These are phyloP conservation scores for Mixornis gularis DNA, from an alignment of 2,113 vertebrate species.

Conservation along the genomic window DNA sequence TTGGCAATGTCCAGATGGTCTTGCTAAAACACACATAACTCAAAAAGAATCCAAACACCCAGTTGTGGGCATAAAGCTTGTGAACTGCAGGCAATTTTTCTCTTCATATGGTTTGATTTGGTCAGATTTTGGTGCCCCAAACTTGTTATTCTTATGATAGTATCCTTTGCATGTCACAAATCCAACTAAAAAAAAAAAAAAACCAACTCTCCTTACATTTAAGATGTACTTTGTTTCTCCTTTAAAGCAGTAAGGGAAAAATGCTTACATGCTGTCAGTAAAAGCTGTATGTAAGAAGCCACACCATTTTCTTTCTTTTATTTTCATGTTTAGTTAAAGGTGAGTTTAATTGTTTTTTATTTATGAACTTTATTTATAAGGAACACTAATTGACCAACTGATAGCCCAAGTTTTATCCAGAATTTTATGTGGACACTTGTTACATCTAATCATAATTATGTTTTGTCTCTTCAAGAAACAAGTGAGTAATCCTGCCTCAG, in stretches of 20 bases:
- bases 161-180: neutral
- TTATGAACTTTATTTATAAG: neutral
- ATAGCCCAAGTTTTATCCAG: neutral
- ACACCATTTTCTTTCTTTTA: neutral
- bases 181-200: neutral
- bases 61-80: neutral
- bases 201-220: neutral
- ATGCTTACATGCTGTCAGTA: neutral
- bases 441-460: neutral
- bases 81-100: neutral
- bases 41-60: neutral
- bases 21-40: neutral
- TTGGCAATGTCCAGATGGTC: neutral
- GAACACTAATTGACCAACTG: neutral
- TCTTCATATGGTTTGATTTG: neutral
- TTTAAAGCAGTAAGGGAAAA: neutral
- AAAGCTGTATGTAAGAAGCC: neutral
- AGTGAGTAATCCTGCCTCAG: neutral
- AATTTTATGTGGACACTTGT: neutral
- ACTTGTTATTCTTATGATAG: neutral
- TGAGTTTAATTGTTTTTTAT: neutral
- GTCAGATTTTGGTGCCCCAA: neutral
- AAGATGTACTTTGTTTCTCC: neutral
- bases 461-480: neutral
- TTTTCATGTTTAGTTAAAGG: neutral